Evolutionary conservation across 2,888 invertebrate genomes (phyloP).

Genomic region (Ophonus ardosiacus): DNA sequence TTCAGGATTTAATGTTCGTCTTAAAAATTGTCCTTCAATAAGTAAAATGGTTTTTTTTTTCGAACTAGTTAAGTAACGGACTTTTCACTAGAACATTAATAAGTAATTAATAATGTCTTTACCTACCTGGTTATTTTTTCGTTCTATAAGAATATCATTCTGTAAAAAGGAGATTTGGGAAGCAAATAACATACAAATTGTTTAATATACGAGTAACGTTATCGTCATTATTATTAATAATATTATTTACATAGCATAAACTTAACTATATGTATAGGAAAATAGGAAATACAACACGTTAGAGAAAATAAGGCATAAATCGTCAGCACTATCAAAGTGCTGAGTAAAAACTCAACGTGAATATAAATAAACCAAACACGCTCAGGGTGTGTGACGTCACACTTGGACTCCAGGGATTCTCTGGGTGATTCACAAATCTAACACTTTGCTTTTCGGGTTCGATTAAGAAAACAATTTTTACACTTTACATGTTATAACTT

Average conservation of each 20-base stretch:
- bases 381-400: conserved; percentile 33
- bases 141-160: neutral
- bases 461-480: too few relatives aligned
- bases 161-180: conserved; percentile 2
- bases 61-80: too few relatives aligned
- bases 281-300: conserved; percentile 62
- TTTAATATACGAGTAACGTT: conserved; percentile 58
- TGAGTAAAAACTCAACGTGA: conserved; percentile 43
- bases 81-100: too few relatives aligned
- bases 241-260: conserved; percentile 68
- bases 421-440: neutral
- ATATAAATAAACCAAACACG: conserved; percentile 47
- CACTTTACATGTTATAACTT: too few relatives aligned
- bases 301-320: conserved; percentile 60
- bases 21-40: too few relatives aligned
- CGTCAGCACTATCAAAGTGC: conserved; percentile 48
- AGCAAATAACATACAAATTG: conserved; percentile 18
- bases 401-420: conserved; percentile 12
- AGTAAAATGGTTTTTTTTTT: too few relatives aligned
- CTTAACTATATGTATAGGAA: conserved; percentile 67
- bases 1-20: too few relatives aligned
- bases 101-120: too few relatives aligned
- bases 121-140: neutral
- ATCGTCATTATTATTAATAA: conserved; percentile 65
- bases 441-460: too few relatives aligned